Evolutionary conservation across 2,113 vertebrate genomes (phyloP), one percentile per base, ranked within the genome.

Genomic region (Progne subis): DNA sequence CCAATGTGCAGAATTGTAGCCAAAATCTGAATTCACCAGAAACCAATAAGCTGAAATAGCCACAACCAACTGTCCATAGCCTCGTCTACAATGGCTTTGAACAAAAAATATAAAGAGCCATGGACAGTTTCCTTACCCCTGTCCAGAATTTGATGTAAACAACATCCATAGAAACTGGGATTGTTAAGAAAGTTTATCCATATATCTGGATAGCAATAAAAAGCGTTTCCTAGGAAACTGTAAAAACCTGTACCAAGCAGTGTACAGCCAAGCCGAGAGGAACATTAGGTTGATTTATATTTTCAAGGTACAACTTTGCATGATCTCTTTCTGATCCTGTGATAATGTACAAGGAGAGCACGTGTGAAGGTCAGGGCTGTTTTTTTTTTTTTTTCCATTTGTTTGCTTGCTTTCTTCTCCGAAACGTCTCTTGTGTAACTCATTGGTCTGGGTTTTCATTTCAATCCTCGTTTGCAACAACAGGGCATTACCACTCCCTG

Each of bases 181-280:
- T 97, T 97, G 98, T 98, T 98, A 98, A 98, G 98, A 98, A 98
- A 98, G 98, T 98, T 98, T 98, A 99, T 99, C 98, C 98, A 99
- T 98, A 98, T 95, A 99, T 98, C 98, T 98, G 98, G 98, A 99
- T 98, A 98, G 98, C 98, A 98, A 98, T 98, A 98, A 98, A 98
- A 98, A 98, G 98, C 98, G 99, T 99, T 99, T 99, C 99, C 99
- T 99, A 98, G 98, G 99, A 99, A 99, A 99, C 99, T 97, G 98
- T 99, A 98, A 98, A 98, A 98, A 98, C 98, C 98, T 98, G 98
- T 99, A 99, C 98, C 97, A 98, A 98, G 98, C 98, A 98, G 98
- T 68, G 98, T 98, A 98, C 98, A 98, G 98, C 98, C 98, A 97
- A 98, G 98, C 98, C 97, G 97, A 98, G 97, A 98, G 97, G 97